Conservation (phyloP, 2,888 invertebrate genomes). For the Drosophila paranaensis region DNA sequence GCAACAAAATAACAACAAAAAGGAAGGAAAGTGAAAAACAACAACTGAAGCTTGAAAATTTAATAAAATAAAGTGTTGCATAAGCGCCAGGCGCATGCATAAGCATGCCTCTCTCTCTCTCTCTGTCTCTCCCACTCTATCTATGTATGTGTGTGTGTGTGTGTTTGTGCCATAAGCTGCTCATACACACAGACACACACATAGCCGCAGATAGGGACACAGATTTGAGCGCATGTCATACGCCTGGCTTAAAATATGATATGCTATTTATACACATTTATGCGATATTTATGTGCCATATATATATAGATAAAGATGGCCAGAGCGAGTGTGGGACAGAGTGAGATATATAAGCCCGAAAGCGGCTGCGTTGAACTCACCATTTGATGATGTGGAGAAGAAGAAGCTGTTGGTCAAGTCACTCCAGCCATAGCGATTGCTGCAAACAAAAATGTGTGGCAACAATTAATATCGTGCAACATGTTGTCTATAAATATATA, state of each 20-base stretch:
- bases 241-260: slow-evolving; percentile 38
- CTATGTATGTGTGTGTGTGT: slow-evolving; percentile 6
- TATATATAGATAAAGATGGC: background rate
- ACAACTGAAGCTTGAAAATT: slow-evolving; percentile 20
- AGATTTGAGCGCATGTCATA: slow-evolving; percentile 1
- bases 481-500: background rate
- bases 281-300: slow-evolving; percentile 18
- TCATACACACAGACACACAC: slow-evolving; percentile 11
- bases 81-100: slow-evolving; percentile 50
- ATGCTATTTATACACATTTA: slow-evolving; percentile 36
- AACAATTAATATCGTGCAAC: slow-evolving; percentile 43
- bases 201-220: background rate
- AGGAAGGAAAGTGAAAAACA: background rate
- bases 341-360: background rate
- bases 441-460: slow-evolving; percentile 43
- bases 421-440: slow-evolving; percentile 89
- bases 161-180: slow-evolving; percentile 17
- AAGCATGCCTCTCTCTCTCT: slow-evolving; percentile 20
- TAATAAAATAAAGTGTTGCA: slow-evolving; percentile 25
- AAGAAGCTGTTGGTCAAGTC: slow-evolving; percentile 87
- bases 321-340: background rate
- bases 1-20: slow-evolving; percentile 28
- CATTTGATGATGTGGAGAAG: slow-evolving; percentile 88
- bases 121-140: background rate
- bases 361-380: slow-evolving; percentile 83